Base-by-base conservation (phyloP, 2,797 vertebrate genomes). In the Muscicapa comitata region DNA sequence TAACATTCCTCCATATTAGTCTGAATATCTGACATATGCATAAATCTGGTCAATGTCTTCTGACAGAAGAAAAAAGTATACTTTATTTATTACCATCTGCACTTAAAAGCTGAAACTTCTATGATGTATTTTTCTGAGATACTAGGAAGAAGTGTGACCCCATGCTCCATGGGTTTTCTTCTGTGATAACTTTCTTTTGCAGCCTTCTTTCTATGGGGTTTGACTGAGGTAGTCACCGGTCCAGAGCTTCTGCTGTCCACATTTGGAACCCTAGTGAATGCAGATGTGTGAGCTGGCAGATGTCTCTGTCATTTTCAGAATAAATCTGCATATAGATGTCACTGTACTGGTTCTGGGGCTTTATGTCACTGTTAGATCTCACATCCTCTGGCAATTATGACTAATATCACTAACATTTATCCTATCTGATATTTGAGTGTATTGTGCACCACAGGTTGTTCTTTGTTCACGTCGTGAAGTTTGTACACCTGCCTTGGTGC, bases 391-490 rank as follows among this genome's bases (percentile, higher is more conserved):
- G 12, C 50, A 72, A 50, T 63, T 53, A 23, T 25, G 8, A 18
- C 43, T 68, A 47, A 5, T 11, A 11, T 24, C 54, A 57, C 53
- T 57, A 14, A 53, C 2, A 20, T 33, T 74, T 88, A 45, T 74
- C 33, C n/a, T 80, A 11, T 50, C 45, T 74, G 48, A 17, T 74
- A 13, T 38, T 33, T 75, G 54, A 47, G 75, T 80, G 71, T 24
- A 45, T 67, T 66, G 42, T 50, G 29, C 24, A 47, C 14, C n/a
- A 58, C 26, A 88, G 23, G 47, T 58, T 45, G 24, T 42, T 62
- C 21, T 62, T 51, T 72, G 68, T 59, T 51, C 65, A 7, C 17
- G 10, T 11, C 0, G 0, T 20, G 40, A 62, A 62, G 33, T 0
- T 0, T 72, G 25, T 53, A 25, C 16, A 12, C 9, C n/a, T 6